These are phyloP conservation scores for Paraplagusia blochii DNA, from an alignment of 2,113 vertebrate genomes.

Conservation along the genomic window DNA sequence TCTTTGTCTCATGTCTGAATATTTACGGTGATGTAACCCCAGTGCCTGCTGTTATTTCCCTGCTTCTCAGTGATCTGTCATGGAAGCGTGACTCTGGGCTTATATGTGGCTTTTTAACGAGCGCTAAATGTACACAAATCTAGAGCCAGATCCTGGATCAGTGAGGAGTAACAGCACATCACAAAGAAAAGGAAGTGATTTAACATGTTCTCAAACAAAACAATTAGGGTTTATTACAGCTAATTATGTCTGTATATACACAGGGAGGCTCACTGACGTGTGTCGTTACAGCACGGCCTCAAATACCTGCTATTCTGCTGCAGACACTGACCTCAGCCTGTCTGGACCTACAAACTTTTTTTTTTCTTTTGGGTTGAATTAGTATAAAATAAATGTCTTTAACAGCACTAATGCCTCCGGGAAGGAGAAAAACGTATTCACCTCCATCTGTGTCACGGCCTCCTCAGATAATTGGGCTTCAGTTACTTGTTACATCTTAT, in stretches of 20 bases:
- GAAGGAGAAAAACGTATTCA: too few relatives aligned
- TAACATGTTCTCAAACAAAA: slow-evolving; percentile 42
- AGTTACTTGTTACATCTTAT: slow-evolving; percentile 30
- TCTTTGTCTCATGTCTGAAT: slow-evolving; percentile 1
- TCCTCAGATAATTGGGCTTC: slow-evolving; percentile 18
- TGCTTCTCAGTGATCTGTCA: slow-evolving; percentile 5
- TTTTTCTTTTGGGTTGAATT: too few relatives aligned
- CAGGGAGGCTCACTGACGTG: not conserved
- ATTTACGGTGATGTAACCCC: slow-evolving; percentile 6
- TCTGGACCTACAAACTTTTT: too few relatives aligned
- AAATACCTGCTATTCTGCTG: too few relatives aligned
- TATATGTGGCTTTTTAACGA: slow-evolving; percentile 4
- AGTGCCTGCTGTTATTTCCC: not conserved
- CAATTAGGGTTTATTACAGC: slow-evolving; percentile 51
- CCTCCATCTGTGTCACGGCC: slow-evolving; percentile 8
- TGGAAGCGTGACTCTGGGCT: not conserved
- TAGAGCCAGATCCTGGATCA: slow-evolving; percentile 8
- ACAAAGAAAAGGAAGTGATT: slow-evolving; percentile 44
- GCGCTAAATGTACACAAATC: not conserved
- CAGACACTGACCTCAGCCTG: too few relatives aligned
- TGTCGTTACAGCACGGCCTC: too few relatives aligned
- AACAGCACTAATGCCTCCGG: too few relatives aligned
- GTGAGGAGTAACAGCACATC: slow-evolving; percentile 34
- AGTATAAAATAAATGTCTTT: too few relatives aligned
- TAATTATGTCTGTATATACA: slow-evolving; percentile 5